Base-by-base conservation (phyloP, 2,113 vertebrate species). In the Syngnathoides biaculeatus region DNA sequence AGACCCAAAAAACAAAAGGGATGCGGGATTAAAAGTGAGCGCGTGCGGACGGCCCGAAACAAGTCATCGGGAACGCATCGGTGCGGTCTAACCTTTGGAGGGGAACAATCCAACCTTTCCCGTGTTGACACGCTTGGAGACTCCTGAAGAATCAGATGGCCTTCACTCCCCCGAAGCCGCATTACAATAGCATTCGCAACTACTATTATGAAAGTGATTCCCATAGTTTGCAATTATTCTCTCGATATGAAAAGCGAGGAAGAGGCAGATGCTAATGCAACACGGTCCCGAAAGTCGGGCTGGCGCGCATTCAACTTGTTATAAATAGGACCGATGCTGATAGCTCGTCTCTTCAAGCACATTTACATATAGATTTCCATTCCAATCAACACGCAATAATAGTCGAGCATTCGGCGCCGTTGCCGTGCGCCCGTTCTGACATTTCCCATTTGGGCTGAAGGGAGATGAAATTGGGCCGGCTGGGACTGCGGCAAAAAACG, bases 281-380 rank as follows among this genome's bases (percentile, higher is more conserved):
- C 70, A 71, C 61, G 61, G 82, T 63, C 65, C 67, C 24, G 42
- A 71, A 68, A 86, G 73, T 72, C 72, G 65, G 68, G 38, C 52
- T 59, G 72, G 79, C 26, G 72, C 72, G 68, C 67, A 75, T 74
- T 79, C 68, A 78, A 22, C n/a, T 19, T 73, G 77, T 75, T 70
- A 70, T 82, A 82, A 90, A 85, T 88, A 87, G 85, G 86, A 89
- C 86, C 85, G 86, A 87, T 89, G 80, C 82, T 38, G 58, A 88
- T 80, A 86, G 81, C 58, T 77, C 73, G 75, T 79, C 74, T 84
- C 78, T 77, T 85, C 79, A 85, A 88, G 84, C 82, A 79, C 89
- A 90, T 90, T 90, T 90, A 88, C 87, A 90, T 89, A 83, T 85
- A 87, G 79, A 90, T 87, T 89, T 85, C 88, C 84, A 85, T 83